These are phyloP conservation scores for Chymomyza amoena DNA, from an alignment of 2,888 invertebrate species.

Conservation along the genomic window DNA sequence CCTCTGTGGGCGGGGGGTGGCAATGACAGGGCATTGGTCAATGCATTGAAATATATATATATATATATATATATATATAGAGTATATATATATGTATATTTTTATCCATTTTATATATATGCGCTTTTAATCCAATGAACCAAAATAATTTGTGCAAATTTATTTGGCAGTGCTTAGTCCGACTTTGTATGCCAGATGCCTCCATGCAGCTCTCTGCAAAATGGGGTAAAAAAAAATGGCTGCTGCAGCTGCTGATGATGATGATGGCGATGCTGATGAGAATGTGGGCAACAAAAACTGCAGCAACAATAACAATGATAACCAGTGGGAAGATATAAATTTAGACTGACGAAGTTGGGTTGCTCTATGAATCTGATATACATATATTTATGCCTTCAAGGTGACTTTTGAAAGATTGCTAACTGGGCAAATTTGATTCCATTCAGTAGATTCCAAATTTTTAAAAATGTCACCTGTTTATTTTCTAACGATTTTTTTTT, in stretches of 20 bases:
- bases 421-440: too few species aligned
- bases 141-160: slow-evolving; percentile 74
- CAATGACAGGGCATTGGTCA: slow-evolving; percentile 17
- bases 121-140: slow-evolving; percentile 64
- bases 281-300: background rate
- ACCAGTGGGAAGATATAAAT: background rate
- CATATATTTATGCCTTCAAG: background rate
- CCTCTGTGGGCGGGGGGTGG: slow-evolving; percentile 21
- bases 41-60: slow-evolving; percentile 17
- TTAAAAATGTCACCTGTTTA: too few species aligned
- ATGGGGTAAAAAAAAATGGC: background rate
- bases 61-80: slow-evolving; percentile 4
- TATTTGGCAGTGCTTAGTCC: slow-evolving; percentile 65
- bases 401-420: too few species aligned
- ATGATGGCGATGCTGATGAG: background rate
- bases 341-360: background rate
- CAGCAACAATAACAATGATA: background rate
- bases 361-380: background rate
- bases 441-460: too few species aligned
- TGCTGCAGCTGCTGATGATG: background rate
- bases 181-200: background rate
- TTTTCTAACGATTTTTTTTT: too few species aligned
- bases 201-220: background rate
- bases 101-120: slow-evolving; percentile 21
- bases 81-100: slow-evolving; percentile 16